Evolutionary conservation across 2,888 invertebrate genomes (phyloP).

Genomic region (Diarsia mendica): DNA sequence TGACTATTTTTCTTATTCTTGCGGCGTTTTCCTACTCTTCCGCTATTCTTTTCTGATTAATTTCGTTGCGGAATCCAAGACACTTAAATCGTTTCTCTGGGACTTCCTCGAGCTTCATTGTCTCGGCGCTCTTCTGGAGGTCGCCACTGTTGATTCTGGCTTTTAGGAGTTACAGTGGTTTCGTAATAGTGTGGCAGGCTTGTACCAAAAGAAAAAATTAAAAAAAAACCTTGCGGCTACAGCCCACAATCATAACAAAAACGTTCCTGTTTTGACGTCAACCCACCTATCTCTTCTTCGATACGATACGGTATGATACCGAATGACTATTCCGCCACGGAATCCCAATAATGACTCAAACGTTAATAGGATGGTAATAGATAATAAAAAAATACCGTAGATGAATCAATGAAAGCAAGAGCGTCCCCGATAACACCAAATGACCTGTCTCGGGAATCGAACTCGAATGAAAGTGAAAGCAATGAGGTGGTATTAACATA

Average conservation of each 20-base stretch:
- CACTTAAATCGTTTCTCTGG: too few species aligned
- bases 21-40: too few species aligned
- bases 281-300: not conserved
- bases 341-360: constrained; percentile 56
- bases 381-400: constrained; percentile 64
- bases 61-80: too few species aligned
- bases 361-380: constrained; percentile 47
- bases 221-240: too few species aligned
- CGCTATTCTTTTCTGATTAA: too few species aligned
- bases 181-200: too few species aligned
- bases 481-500: constrained; percentile 72
- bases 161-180: too few species aligned
- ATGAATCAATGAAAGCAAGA: constrained; percentile 83
- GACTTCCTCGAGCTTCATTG: too few species aligned
- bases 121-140: too few species aligned
- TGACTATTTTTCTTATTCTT: constrained; percentile 14
- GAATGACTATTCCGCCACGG: constrained; percentile 10
- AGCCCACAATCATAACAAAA: not conserved
- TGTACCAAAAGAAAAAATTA: too few species aligned
- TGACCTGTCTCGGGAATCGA: constrained; percentile 82
- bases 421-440: constrained; percentile 82
- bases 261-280: not conserved
- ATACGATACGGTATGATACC: constrained; percentile 3
- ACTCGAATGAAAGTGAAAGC: constrained; percentile 86
- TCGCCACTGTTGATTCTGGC: too few species aligned